Evolutionary conservation across 2,113 vertebrate genomes (phyloP).

Genomic region (Alouatta palliata): DNA sequence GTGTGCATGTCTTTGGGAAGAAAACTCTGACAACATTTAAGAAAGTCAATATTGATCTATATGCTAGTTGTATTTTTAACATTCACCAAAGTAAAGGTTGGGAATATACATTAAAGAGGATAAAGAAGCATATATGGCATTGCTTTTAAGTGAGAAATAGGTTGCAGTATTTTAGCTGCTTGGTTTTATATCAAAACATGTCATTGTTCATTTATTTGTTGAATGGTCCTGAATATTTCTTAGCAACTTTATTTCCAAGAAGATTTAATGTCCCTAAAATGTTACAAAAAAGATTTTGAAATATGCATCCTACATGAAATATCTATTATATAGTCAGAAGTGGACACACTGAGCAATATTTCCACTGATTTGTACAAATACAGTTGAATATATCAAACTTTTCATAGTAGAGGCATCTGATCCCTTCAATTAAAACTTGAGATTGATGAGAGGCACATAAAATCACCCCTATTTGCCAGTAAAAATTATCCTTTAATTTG

Average conservation of each 20-base stretch:
- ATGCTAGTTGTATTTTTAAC: neutral
- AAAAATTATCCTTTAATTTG: slow-evolving; percentile 38
- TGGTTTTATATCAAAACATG: slow-evolving; percentile 34
- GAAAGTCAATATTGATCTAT: neutral
- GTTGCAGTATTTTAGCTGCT: neutral
- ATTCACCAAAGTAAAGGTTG: neutral
- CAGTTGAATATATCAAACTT: slow-evolving; percentile 3
- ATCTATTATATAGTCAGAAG: neutral
- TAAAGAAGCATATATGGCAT: neutral
- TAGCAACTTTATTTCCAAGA: neutral
- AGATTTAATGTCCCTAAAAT: neutral
- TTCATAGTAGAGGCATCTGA: neutral
- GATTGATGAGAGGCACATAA: slow-evolving; percentile 9
- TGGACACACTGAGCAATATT: slow-evolving; percentile 6
- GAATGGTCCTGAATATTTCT: slow-evolving; percentile 3
- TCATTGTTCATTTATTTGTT: slow-evolving; percentile 12
- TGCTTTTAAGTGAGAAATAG: slow-evolving; percentile 39
- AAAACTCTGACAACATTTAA: slow-evolving; percentile 16
- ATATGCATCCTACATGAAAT: slow-evolving; percentile 11
- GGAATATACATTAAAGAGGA: neutral
- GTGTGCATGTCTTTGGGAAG: neutral
- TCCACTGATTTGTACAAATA: neutral
- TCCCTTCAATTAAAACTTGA: slow-evolving; percentile 24
- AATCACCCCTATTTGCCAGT: neutral
- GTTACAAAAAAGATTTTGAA: neutral